A percentile compares a stretch with the other conserved stretches of the same genome.
phyloP scores from a whole-genome alignment of 2,888 invertebrate species.

The Cephus spinipes region DNA sequence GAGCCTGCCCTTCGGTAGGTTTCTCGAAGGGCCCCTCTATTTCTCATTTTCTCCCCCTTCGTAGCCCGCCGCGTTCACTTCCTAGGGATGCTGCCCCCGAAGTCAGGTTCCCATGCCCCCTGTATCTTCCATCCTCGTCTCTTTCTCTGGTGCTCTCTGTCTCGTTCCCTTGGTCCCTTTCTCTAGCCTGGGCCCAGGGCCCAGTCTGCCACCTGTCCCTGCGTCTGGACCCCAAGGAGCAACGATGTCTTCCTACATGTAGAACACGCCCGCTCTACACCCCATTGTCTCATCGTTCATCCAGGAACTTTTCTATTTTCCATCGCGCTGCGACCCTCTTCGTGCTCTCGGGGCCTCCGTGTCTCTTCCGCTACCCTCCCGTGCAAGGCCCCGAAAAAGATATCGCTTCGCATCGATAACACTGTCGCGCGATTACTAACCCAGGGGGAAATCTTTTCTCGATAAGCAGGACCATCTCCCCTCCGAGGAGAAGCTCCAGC shows the following conservation, averaged over 20 bases:
- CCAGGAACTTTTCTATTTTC: background rate
- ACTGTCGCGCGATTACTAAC: too few species aligned
- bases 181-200: conserved; percentile 29
- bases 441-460: too few species aligned
- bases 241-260: conserved; percentile 61
- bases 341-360: too few species aligned
- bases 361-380: too few species aligned
- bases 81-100: conserved; percentile 66
- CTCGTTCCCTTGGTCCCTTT: conserved; percentile 20
- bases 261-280: conserved; percentile 56
- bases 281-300: conserved; percentile 47
- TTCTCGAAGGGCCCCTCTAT: conserved; percentile 12
- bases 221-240: conserved; percentile 54
- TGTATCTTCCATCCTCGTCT: conserved; percentile 34
- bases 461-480: too few species aligned
- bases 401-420: too few species aligned
- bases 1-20: too few species aligned
- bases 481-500: too few species aligned
- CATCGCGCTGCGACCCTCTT: too few species aligned
- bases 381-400: too few species aligned
- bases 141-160: conserved; percentile 31
- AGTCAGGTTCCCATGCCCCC: conserved; percentile 67
- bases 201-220: conserved; percentile 65
- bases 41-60: conserved; percentile 28
- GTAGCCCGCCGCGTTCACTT: conserved; percentile 48